Evolutionary conservation across 1,140 invertebrate genomes (phyloP), one percentile per base, ranked within the genome.

Genomic region (Lepidurus packardi): DNA sequence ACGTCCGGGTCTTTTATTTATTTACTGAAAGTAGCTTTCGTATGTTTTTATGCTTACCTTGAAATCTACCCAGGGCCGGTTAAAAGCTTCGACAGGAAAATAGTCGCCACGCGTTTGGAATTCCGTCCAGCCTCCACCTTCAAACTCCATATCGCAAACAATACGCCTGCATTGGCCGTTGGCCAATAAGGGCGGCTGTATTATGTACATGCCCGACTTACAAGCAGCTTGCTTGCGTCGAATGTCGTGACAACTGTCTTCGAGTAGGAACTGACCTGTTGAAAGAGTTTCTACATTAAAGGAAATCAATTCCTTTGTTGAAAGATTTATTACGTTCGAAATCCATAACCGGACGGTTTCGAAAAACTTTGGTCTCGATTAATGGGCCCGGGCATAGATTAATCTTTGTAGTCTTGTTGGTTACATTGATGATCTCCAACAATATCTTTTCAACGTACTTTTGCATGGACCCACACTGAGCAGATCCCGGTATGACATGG

Each of bases 71-170:
- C 53, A 65, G 21, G 53, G 53, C 16, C 53, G 53, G 13, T 65
- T n/a, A 65, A 65, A 65, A 16, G 4, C 21, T 65, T 65, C 53
- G 21, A 65, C 53, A 9, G 53, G 53, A 65, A 65, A 13, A 16
- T 11, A 65, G 3, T 65, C 53, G 3, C 53, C 53, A 13, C 53
- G 53, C 53, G 21, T 16, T 65, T 65, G 53, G 21, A 65, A 65
- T 65, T 65, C 53, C 7, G 53, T 65, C 53, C 53, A 65, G 53
- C 53, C 53, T 21, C 53, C 53, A 16, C 53, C 53, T 65, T 65
- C 53, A 16, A 65, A 65, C 21, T 65, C 53, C 53, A 65, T 65
- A 16, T 65, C 53, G 13, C 53, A 65, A 65, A 65, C 53, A 7
- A 65, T 21, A 7, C 53, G 53, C 13, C 53, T 13, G 13, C 53